phyloP scores from a whole-genome alignment of 1,140 invertebrate species.

The Parapsyche elsis region DNA sequence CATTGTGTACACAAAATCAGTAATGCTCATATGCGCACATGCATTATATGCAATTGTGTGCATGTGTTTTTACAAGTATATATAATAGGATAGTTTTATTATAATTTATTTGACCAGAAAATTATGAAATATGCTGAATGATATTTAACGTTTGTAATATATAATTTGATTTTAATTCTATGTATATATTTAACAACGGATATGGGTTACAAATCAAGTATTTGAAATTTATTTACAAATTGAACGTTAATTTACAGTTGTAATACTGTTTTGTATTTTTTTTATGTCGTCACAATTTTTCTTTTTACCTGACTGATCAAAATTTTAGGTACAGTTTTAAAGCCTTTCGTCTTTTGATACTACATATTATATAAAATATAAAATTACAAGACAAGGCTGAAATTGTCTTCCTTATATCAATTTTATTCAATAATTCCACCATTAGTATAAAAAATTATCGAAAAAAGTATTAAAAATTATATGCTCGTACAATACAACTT shows the following conservation, averaged over 20 bases:
- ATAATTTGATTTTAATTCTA: slow-evolving; percentile 23
- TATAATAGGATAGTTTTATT: slow-evolving; percentile 28
- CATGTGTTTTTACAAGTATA: slow-evolving; percentile 19
- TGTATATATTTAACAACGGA: slow-evolving; percentile 21
- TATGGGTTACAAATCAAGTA: slow-evolving; percentile 11
- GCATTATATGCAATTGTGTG: neutral
- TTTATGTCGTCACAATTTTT: neutral
- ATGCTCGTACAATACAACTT: too few species aligned
- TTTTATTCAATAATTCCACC: neutral
- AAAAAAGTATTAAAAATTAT: slow-evolving; percentile 7
- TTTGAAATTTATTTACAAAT: slow-evolving; percentile 18
- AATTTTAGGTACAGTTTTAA: neutral
- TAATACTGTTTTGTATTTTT: neutral
- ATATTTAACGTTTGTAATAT: slow-evolving; percentile 15
- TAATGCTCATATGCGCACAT: neutral
- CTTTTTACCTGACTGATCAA: slow-evolving; percentile 2
- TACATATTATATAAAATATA: slow-evolving; percentile 2
- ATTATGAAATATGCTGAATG: slow-evolving; percentile 7
- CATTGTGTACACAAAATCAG: slow-evolving; percentile 23
- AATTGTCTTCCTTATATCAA: slow-evolving; percentile 14
- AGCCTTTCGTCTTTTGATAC: neutral
- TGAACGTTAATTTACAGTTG: too few species aligned
- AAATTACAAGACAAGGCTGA: slow-evolving; percentile 17
- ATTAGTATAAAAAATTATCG: neutral
- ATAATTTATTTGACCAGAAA: slow-evolving; percentile 26